Conservation (phyloP, 2,888 invertebrate genomes). For the Nesidiocoris tenuis region DNA sequence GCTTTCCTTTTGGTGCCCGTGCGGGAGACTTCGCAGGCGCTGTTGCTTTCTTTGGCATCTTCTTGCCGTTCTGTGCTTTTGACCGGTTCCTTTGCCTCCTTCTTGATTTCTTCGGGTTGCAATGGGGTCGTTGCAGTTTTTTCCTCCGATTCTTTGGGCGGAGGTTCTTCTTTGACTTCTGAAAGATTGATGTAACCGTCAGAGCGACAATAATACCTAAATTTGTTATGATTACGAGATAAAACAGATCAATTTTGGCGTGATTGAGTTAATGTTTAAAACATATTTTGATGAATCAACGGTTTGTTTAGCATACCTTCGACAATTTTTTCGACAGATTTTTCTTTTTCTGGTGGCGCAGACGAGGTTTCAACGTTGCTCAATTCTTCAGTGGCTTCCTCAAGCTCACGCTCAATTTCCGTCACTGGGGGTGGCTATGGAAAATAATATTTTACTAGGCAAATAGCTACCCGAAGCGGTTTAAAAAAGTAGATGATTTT, state of each 20-base stretch:
- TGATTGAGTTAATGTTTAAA: too few relatives aligned
- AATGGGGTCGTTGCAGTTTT: background rate
- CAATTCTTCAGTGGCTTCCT: constrained; percentile 31
- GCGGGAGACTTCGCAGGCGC: constrained; percentile 35
- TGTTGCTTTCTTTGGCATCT: constrained; percentile 47
- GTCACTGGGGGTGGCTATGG: constrained; percentile 6
- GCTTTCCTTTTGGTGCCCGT: constrained; percentile 74
- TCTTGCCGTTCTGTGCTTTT: constrained; percentile 30
- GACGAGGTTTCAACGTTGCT: constrained; percentile 4
- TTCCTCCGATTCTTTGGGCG: constrained; percentile 9
- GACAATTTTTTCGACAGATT: background rate
- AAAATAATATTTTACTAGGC: background rate
- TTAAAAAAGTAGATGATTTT: too few relatives aligned
- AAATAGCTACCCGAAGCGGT: too few relatives aligned
- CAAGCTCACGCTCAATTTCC: constrained; percentile 24
- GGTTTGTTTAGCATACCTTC: too few relatives aligned
- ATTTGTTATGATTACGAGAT: too few relatives aligned
- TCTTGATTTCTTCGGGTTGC: background rate
- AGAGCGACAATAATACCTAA: too few relatives aligned
- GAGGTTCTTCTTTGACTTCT: constrained; percentile 53
- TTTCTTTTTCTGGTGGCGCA: constrained; percentile 15
- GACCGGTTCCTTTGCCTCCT: constrained; percentile 37
- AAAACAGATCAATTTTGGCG: too few relatives aligned
- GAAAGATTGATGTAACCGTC: too few relatives aligned
- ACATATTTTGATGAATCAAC: too few relatives aligned